A percentile compares a stretch with the other conserved stretches of the same genome.
These are phyloP conservation scores for Mionectes macconnelli DNA, from an alignment of 2,113 vertebrate genomes.

Conservation along the genomic window DNA sequence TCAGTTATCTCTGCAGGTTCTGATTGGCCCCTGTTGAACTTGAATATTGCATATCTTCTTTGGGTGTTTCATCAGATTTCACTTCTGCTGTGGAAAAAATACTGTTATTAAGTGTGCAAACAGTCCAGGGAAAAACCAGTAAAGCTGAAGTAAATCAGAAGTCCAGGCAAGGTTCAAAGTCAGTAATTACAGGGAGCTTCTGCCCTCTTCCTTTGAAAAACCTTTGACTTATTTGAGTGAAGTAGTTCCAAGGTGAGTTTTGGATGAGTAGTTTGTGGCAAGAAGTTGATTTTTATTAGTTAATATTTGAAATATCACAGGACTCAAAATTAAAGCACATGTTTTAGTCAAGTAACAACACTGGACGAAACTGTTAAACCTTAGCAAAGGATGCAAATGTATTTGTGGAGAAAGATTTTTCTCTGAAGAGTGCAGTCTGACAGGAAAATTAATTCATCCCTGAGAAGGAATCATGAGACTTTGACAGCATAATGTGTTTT, in stretches of 20 bases:
- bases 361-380: neutral
- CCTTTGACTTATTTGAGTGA: neutral
- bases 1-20: neutral
- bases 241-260: neutral
- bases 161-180: neutral
- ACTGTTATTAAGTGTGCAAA: neutral
- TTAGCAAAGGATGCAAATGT: neutral
- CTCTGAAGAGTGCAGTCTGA: neutral
- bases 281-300: neutral
- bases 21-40: neutral
- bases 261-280: neutral
- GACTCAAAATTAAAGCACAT: neutral
- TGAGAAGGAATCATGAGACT: neutral
- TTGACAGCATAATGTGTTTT: neutral
- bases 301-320: neutral
- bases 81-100: neutral
- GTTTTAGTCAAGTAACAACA: neutral
- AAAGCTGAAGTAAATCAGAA: neutral
- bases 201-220: neutral
- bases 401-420: neutral
- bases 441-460: conserved; percentile 12
- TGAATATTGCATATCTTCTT: neutral
- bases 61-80: neutral
- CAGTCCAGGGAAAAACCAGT: neutral
- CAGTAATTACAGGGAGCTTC: neutral